Evolutionary conservation across 2,113 vertebrate species (phyloP).

Genomic region (Crotalus tigris): DNA sequence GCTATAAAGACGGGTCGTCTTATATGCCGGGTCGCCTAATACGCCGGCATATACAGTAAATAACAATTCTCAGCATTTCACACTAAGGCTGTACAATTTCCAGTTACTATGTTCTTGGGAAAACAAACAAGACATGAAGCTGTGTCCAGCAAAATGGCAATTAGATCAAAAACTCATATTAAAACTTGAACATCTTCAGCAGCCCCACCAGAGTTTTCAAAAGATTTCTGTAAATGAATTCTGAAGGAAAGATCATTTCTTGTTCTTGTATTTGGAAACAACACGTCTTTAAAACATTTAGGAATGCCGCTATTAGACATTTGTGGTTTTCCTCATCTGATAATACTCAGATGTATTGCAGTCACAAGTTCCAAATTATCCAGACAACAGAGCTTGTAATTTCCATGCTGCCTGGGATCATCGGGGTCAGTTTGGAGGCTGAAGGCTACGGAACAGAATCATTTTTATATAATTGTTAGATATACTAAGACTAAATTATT

Average conservation of each 20-base stretch:
- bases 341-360: not conserved
- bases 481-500: not conserved
- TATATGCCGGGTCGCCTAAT: too few relatives aligned
- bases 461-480: not conserved
- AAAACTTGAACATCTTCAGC: not conserved
- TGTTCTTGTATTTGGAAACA: not conserved
- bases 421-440: not conserved
- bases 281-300: not conserved
- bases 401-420: not conserved
- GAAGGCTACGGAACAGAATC: not conserved
- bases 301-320: not conserved
- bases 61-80: not conserved
- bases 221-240: slow-evolving; percentile 2
- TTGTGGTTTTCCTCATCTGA: not conserved
- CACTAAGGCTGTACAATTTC: not conserved
- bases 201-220: too few relatives aligned
- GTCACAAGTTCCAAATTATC: not conserved
- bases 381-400: not conserved
- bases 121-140: not conserved
- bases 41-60: too few relatives aligned
- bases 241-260: not conserved
- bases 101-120: not conserved
- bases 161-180: not conserved
- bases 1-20: too few relatives aligned
- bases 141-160: not conserved